Evolutionary conservation across 2,113 vertebrate genomes (phyloP).

Genomic region (Mesitornis unicolor): DNA sequence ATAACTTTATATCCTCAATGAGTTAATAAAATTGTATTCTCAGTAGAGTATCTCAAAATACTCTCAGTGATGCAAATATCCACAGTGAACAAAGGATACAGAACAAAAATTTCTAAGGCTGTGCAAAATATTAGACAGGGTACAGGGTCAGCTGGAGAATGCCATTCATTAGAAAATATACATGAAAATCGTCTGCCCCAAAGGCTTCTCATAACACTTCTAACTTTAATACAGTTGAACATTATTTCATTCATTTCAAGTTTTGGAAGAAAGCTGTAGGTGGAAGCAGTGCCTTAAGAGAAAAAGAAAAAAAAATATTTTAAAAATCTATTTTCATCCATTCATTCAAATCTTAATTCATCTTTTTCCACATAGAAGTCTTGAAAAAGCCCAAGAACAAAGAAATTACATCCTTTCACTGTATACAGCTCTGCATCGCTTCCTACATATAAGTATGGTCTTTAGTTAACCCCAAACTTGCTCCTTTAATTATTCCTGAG

Average conservation of each 20-base stretch:
- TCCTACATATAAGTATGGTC: neutral
- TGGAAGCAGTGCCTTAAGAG: slow-evolving; percentile 25
- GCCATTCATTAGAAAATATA: slow-evolving; percentile 3
- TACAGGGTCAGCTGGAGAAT: neutral
- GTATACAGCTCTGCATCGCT: neutral
- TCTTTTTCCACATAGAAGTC: neutral
- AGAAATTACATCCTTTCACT: neutral
- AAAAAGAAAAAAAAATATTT: neutral
- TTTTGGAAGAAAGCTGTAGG: slow-evolving; percentile 31
- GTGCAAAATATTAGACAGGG: neutral
- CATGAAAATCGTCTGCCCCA: neutral
- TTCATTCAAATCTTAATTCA: slow-evolving; percentile 3
- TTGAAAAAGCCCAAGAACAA: neutral
- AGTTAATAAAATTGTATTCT: slow-evolving; percentile 39
- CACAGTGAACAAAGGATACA: neutral
- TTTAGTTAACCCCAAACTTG: neutral
- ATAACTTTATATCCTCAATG: neutral
- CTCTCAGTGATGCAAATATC: neutral
- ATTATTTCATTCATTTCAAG: slow-evolving; percentile 7
- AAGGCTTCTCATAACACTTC: slow-evolving; percentile 7
- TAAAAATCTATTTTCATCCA: neutral
- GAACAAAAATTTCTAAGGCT: neutral
- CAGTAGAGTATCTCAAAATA: neutral
- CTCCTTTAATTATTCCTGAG: neutral
- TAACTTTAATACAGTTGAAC: slow-evolving; percentile 27